phyloP scores from a whole-genome alignment of 37 sponge, comb jelly and placozoan species.

The Lycopodina hypogea region DNA sequence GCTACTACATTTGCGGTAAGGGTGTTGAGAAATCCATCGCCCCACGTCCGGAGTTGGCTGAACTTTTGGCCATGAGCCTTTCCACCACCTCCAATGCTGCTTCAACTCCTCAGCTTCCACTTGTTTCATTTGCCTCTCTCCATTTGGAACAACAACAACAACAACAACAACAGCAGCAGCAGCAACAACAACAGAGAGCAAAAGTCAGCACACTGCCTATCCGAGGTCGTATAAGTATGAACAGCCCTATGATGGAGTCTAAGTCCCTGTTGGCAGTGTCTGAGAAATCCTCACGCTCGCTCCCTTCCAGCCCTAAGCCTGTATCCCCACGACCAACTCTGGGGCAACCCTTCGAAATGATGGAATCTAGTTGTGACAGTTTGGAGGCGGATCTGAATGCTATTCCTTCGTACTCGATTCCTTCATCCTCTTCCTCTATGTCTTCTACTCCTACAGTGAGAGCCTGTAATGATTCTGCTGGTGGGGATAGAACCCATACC shows the following conservation, averaged over 20 bases:
- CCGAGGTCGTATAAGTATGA: background rate
- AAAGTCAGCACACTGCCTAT: conserved; percentile 18
- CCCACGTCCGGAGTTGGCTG: conserved; percentile 44
- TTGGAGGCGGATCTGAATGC: background rate
- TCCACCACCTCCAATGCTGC: background rate
- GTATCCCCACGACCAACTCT: conserved; percentile 17
- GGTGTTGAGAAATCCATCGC: conserved; percentile 25
- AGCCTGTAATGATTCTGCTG: background rate
- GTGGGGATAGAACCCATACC: background rate
- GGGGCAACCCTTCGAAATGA: conserved; percentile 18
- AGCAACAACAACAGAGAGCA: background rate
- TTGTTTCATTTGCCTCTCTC: background rate
- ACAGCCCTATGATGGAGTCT: background rate
- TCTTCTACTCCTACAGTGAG: too few species aligned
- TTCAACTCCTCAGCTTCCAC: background rate
- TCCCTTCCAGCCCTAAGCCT: conserved; percentile 47
- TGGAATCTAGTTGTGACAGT: conserved; percentile 21
- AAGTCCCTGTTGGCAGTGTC: background rate
- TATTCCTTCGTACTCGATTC: background rate
- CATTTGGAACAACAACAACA: background rate
- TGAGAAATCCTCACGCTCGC: conserved; percentile 27
- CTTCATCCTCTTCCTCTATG: background rate
- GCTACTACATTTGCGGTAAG: conserved; percentile 50
- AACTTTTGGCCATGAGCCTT: conserved; percentile 41
- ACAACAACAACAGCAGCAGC: too few species aligned